Percentiles rank a stretch among this genome's conserved stretches.
These are phyloP conservation scores for Lithophane ornitopus DNA, from an alignment of 2,888 invertebrate genomes.

Conservation along the genomic window DNA sequence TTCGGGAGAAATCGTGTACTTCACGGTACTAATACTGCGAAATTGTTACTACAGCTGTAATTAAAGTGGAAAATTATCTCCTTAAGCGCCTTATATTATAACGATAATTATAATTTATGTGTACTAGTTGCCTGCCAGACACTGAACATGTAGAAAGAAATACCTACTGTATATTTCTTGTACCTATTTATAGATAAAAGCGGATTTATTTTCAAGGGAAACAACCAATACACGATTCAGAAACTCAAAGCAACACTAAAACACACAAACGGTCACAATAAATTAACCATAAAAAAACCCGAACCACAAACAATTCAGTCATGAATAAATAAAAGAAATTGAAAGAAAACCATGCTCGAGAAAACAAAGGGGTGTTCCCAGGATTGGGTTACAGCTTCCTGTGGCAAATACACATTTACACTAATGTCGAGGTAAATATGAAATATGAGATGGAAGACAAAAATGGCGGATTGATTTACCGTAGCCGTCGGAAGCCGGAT, in stretches of 20 bases:
- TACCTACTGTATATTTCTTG: not conserved
- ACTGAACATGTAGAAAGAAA: not conserved
- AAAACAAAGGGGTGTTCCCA: constrained; percentile 66
- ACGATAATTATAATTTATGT: not conserved
- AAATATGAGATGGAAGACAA: constrained; percentile 76
- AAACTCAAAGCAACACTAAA: constrained; percentile 19
- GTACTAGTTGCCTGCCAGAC: not conserved
- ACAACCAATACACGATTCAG: not conserved
- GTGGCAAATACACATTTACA: constrained; percentile 75
- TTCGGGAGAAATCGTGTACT: not conserved
- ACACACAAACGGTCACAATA: constrained; percentile 18
- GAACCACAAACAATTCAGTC: constrained; percentile 64
- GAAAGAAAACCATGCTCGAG: constrained; percentile 63
- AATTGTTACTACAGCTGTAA: not conserved
- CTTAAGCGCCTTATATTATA: not conserved
- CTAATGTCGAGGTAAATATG: constrained; percentile 81
- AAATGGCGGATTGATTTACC: constrained; percentile 83
- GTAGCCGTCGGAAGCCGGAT: constrained; percentile 74
- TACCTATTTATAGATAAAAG: not conserved
- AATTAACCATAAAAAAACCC: constrained; percentile 60
- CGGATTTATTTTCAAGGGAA: not conserved
- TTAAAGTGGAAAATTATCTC: not conserved
- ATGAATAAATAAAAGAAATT: constrained; percentile 71
- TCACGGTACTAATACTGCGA: not conserved
- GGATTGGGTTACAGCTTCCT: constrained; percentile 73